Evolutionary conservation across 23 tunicate species (phyloP), one percentile per base, ranked within the genome.

Genomic region (Ciona savignyi): DNA sequence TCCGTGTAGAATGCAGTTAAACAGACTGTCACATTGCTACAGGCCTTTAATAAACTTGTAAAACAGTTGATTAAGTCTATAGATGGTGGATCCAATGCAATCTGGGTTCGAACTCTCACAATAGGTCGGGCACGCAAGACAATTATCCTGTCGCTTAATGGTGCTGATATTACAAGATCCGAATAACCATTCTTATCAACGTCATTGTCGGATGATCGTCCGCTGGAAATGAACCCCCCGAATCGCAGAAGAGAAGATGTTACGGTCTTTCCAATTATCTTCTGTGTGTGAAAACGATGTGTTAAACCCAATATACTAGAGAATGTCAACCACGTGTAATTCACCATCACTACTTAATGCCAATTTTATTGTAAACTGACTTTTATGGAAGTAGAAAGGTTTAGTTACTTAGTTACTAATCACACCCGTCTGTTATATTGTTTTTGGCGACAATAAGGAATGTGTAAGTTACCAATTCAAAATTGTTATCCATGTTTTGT

Each of bases 51-150:
- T 63, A 25, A 25, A 25, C 22, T 63, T 9, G 23, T n/a, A 22
- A 63, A 25, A 63, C 67, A 63, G 28, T 25, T 63, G 67, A 63
- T 63, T n/a, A 63, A n/a, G 28, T 63, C 67, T 4, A 63, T 23
- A 63, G 67, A n/a, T n/a, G 67, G 28, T 9, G 67, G 67, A 25
- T 63, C 22, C 28, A 63, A 63, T 9, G 67, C 22, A 25, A 63
- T 63, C 22, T 23, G 26, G 15, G 28, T 25, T n/a, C 28, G 28
- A 63, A 63, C 67, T n/a, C 22, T 25, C 6, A 63, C 67, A 63
- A 78, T 72, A 1, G 76, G 76, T 72, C 76, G 27, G 4, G 76
- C 33, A 25, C 64, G 63, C 4, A 72, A 49, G 76, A 72, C 29
- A 35, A 72, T 27, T 11, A 72, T 48, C 27, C 51, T 72, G 49